Conservation (phyloP, 2,797 vertebrate species). For the Eleutherodactylus coqui region DNA sequence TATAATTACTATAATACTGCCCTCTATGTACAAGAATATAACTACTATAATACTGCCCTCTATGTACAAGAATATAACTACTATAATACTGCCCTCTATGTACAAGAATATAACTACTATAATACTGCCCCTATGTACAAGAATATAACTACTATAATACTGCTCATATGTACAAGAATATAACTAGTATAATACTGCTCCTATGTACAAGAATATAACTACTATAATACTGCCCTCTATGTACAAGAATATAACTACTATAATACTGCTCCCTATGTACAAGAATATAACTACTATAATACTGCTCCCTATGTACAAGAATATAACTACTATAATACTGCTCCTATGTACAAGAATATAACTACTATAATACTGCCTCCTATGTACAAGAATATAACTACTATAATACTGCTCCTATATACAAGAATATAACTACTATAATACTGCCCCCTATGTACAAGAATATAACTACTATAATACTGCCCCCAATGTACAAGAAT, state of each 20-base stretch:
- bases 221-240: not conserved
- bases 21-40: not conserved
- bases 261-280: slow-evolving; percentile 8
- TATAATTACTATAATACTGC: not conserved
- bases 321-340: slow-evolving; percentile 8
- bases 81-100: not conserved
- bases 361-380: slow-evolving; percentile 3
- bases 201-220: too few relatives aligned
- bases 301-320: not conserved
- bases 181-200: not conserved
- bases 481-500: not conserved
- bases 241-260: not conserved
- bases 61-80: slow-evolving; percentile 7
- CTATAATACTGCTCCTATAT: slow-evolving; percentile 1
- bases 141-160: slow-evolving; percentile 10
- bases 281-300: slow-evolving; percentile 4
- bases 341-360: not conserved
- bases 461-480: slow-evolving; percentile 7
- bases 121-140: not conserved
- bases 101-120: slow-evolving; percentile 1
- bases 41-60: not conserved
- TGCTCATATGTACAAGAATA: not conserved
- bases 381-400: not conserved
- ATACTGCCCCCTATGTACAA: slow-evolving; percentile 7
- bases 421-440: slow-evolving; percentile 11